These are phyloP conservation scores for Ambastaia sidthimunki DNA, from an alignment of 2,797 vertebrate species.

Conservation along the genomic window DNA sequence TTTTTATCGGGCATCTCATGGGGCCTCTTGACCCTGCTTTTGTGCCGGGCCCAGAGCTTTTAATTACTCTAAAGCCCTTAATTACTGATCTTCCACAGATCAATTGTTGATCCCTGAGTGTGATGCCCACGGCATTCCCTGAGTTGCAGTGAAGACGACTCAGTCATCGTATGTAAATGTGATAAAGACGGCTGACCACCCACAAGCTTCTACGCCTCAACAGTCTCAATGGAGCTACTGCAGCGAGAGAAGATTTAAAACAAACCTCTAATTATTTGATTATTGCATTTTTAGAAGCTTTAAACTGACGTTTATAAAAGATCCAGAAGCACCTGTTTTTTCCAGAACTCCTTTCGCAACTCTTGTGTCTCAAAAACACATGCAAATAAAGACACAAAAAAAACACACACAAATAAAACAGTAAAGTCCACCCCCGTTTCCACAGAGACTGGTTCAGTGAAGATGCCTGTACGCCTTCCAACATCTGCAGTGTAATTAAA, in stretches of 20 bases:
- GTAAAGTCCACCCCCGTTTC: background rate
- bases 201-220: background rate
- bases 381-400: constrained; percentile 62
- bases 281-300: background rate
- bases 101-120: constrained; percentile 69
- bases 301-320: background rate
- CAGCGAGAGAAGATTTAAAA: constrained; percentile 7
- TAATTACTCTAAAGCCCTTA: constrained; percentile 68
- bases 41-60: constrained; percentile 47
- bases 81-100: constrained; percentile 77
- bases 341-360: background rate
- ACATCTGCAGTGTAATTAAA: constrained; percentile 55
- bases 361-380: constrained; percentile 39
- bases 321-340: background rate
- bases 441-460: constrained; percentile 15
- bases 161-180: constrained; percentile 67
- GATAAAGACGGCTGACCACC: constrained; percentile 63
- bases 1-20: constrained; percentile 7
- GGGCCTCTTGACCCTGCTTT: constrained; percentile 37
- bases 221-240: background rate
- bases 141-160: constrained; percentile 62
- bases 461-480: constrained; percentile 9
- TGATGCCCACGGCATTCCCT: constrained; percentile 68
- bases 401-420: background rate
- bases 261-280: background rate